phyloP scores from a whole-genome alignment of 2,113 vertebrate genomes.

The Oostethus manadensis region DNA sequence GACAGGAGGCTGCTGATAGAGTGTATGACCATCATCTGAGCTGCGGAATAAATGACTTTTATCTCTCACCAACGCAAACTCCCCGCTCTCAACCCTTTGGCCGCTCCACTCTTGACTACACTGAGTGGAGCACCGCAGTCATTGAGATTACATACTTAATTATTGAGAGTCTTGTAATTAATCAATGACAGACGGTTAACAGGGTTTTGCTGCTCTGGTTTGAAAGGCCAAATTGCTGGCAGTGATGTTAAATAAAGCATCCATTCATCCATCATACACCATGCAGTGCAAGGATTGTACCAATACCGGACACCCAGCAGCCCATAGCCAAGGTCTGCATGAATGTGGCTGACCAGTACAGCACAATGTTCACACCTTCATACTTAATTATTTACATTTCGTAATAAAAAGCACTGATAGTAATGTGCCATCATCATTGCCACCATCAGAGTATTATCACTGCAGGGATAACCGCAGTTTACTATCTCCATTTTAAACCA shows the following conservation, averaged over 20 bases:
- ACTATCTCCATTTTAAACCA: too few relatives aligned
- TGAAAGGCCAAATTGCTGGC: conserved; percentile 41
- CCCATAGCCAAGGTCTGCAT: too few relatives aligned
- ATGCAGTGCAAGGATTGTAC: conserved; percentile 23
- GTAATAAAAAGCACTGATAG: too few relatives aligned
- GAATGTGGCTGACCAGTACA: too few relatives aligned
- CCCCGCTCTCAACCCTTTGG: conserved; percentile 14
- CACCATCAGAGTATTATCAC: too few relatives aligned
- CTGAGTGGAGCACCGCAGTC: conserved; percentile 35
- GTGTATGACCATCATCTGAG: conserved; percentile 30
- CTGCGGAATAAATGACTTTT: conserved; percentile 31
- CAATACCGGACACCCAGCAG: conserved; percentile 13
- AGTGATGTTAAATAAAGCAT: conserved; percentile 61
- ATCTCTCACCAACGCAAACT: conserved; percentile 50
- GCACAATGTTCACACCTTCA: too few relatives aligned
- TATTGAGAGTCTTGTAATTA: conserved; percentile 43
- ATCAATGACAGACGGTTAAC: conserved; percentile 54
- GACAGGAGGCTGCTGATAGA: conserved; percentile 11
- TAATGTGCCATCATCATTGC: too few relatives aligned
- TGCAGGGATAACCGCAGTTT: too few relatives aligned
- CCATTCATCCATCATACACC: conserved; percentile 61
- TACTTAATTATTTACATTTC: too few relatives aligned
- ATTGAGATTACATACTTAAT: conserved; percentile 54
- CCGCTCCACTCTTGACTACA: conserved; percentile 27
- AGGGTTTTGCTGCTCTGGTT: conserved; percentile 36